These are phyloP conservation scores for Cossypha caffra DNA, from an alignment of 2,797 vertebrate species.

Conservation along the genomic window DNA sequence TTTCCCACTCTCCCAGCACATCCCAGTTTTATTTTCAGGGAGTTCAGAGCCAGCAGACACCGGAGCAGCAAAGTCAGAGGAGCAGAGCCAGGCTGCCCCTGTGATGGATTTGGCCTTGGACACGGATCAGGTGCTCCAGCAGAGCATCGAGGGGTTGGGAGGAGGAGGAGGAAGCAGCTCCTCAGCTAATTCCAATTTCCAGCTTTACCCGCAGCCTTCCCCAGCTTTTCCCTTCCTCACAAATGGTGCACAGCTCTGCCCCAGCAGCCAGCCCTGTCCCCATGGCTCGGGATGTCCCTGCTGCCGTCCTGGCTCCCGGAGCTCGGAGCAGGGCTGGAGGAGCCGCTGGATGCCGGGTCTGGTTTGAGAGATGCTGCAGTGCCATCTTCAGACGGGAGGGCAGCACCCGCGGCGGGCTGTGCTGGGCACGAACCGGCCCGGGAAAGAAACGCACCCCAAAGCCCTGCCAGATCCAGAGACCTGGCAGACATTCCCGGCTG, in stretches of 20 bases:
- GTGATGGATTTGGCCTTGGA: not conserved
- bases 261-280: not conserved
- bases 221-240: not conserved
- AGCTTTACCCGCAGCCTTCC: not conserved
- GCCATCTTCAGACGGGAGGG: slow-evolving; percentile 67
- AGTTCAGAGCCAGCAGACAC: not conserved
- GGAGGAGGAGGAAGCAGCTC: not conserved
- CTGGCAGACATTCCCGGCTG: not conserved
- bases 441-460: not conserved
- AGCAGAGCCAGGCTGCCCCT: not conserved
- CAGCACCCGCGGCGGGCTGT: not conserved
- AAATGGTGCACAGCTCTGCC: not conserved
- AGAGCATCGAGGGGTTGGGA: not conserved
- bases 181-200: not conserved
- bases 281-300: not conserved
- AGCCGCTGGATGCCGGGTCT: not conserved
- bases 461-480: not conserved
- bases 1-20: not conserved
- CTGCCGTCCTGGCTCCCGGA: not conserved
- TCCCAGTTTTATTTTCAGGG: not conserved
- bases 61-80: not conserved
- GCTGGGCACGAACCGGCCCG: rapidly evolving
- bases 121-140: rapidly evolving
- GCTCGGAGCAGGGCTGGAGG: not conserved
- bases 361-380: slow-evolving; percentile 39